phyloP scores from a whole-genome alignment of 1,140 invertebrate species.

The Drosophila nasuta region DNA sequence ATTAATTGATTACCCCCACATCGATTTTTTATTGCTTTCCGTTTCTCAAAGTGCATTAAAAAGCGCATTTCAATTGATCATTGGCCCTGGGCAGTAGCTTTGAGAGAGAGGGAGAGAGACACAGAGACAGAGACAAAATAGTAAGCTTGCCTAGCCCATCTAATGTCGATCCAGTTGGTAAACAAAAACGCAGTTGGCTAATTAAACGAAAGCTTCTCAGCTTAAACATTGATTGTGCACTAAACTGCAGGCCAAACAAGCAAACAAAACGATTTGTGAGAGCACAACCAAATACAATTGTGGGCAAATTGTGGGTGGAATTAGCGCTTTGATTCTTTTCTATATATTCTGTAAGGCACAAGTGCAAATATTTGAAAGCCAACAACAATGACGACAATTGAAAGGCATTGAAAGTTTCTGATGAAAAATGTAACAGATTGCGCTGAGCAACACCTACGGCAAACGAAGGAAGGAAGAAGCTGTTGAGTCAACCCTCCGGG shows the following conservation, averaged over 20 bases:
- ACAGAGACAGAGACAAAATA: neutral
- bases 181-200: conserved; percentile 69
- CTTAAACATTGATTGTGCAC: conserved; percentile 75
- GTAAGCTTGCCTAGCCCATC: neutral
- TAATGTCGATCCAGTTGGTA: conserved; percentile 24
- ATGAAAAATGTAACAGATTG: conserved; percentile 80
- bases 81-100: conserved; percentile 47
- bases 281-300: conserved; percentile 64
- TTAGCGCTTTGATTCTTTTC: conserved; percentile 44
- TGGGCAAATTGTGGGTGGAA: conserved; percentile 70
- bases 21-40: conserved; percentile 38
- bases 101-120: neutral
- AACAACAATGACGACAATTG: conserved; percentile 64
- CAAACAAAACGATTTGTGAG: conserved; percentile 48
- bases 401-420: conserved; percentile 14
- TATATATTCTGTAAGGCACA: conserved; percentile 41
- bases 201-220: conserved; percentile 72
- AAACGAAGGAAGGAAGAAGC: conserved; percentile 9
- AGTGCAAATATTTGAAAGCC: conserved; percentile 77
- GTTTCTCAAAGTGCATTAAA: conserved; percentile 56
- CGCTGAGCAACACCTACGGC: conserved; percentile 68
- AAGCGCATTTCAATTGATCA: conserved; percentile 43
- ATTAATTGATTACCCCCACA: conserved; percentile 60
- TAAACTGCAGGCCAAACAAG: conserved; percentile 72
- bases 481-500: conserved; percentile 59